Conservation (phyloP, 2,113 vertebrate genomes). For the Mionectes macconnelli region DNA sequence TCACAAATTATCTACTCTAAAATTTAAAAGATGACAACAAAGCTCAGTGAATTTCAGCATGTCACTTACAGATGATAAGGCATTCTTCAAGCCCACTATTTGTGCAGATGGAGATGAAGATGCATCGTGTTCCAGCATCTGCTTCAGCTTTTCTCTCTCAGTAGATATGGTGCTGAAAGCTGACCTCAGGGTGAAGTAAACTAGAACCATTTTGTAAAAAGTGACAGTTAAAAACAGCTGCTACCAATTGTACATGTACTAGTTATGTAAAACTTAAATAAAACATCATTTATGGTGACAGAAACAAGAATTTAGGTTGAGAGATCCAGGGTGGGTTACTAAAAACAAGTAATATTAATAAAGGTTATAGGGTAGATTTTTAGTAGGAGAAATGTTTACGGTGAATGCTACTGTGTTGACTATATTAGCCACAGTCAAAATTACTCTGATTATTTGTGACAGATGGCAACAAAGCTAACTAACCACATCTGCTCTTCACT, state of each 20-base stretch:
- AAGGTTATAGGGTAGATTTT: not conserved
- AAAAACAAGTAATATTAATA: slow-evolving; percentile 3
- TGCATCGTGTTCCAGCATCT: slow-evolving; percentile 85
- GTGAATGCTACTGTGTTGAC: not conserved
- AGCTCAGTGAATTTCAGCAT: not conserved
- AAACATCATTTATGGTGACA: not conserved
- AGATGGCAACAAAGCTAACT: slow-evolving; percentile 52
- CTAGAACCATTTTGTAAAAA: slow-evolving; percentile 64
- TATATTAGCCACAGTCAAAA: slow-evolving; percentile 33
- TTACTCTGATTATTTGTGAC: slow-evolving; percentile 55
- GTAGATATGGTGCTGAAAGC: slow-evolving; percentile 83
- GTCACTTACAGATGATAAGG: slow-evolving; percentile 86
- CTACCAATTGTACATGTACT: not conserved
- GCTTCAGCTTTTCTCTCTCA: slow-evolving; percentile 89
- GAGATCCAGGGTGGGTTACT: not conserved
- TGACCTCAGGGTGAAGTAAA: slow-evolving; percentile 88
- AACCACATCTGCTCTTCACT: slow-evolving; percentile 45
- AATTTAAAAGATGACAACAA: not conserved
- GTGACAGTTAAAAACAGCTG: slow-evolving; percentile 13
- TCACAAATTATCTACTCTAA: not conserved
- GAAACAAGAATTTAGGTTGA: not conserved
- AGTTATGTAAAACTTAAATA: not conserved
- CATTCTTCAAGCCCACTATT: slow-evolving; percentile 88
- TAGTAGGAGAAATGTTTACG: slow-evolving; percentile 1
- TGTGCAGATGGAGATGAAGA: slow-evolving; percentile 84